Percentiles rank a stretch among this genome's conserved stretches.
phyloP scores from a whole-genome alignment of 2,797 vertebrate species.

The Xiphophorus birchmanni region DNA sequence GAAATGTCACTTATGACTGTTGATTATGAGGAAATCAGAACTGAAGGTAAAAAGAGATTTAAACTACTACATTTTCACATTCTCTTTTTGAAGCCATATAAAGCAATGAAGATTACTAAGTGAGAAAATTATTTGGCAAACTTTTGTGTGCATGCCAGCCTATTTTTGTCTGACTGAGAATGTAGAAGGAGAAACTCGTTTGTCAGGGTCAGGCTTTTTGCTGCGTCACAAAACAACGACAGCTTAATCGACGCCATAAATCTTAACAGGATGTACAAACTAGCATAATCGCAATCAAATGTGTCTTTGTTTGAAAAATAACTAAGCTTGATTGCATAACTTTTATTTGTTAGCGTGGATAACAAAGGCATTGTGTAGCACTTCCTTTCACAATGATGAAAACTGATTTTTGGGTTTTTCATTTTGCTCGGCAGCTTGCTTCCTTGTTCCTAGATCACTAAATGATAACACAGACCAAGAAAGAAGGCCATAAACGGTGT shows the following conservation, averaged over 20 bases:
- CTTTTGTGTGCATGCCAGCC: not conserved
- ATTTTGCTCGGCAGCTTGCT: not conserved
- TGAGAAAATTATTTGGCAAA: not conserved
- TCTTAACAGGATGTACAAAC: not conserved
- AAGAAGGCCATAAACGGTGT: not conserved
- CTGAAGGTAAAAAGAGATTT: too few species aligned
- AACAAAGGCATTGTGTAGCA: not conserved
- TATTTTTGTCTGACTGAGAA: not conserved
- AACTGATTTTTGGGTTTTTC: not conserved
- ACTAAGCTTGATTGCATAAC: not conserved
- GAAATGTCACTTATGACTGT: too few species aligned
- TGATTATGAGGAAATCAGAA: too few species aligned
- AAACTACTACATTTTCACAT: not conserved
- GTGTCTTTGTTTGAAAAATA: not conserved
- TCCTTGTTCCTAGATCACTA: not conserved
- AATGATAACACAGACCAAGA: not conserved
- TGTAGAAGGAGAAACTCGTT: not conserved
- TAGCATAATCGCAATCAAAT: not conserved
- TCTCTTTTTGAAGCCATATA: not conserved
- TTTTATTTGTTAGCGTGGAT: not conserved
- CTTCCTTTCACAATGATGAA: not conserved
- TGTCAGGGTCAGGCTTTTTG: not conserved
- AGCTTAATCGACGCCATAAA: not conserved
- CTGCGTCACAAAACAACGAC: not conserved
- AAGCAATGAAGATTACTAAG: not conserved